phyloP scores from a whole-genome alignment of 2,888 invertebrate species.

The Miltochrista miniata region DNA sequence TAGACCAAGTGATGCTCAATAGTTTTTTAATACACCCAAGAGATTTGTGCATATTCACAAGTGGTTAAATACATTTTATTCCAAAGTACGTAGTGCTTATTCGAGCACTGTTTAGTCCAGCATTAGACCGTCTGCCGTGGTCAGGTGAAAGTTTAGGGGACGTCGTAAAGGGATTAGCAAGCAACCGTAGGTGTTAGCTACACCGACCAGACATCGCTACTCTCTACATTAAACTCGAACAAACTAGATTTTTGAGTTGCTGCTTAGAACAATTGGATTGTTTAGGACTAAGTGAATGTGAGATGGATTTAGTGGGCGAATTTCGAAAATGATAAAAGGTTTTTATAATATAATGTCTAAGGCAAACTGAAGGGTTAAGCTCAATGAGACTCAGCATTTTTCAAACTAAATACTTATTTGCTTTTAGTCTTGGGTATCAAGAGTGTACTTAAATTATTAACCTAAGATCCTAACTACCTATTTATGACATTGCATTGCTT shows the following conservation, averaged over 20 bases:
- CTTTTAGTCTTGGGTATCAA: too few species aligned
- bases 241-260: slow-evolving; percentile 39
- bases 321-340: neutral
- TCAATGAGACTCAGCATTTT: too few species aligned
- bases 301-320: neutral
- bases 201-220: slow-evolving; percentile 23
- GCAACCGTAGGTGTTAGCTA: slow-evolving; percentile 52
- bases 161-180: slow-evolving; percentile 56
- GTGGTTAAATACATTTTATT: too few species aligned
- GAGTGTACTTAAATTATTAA: too few species aligned
- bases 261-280: slow-evolving; percentile 12
- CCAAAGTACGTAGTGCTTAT: too few species aligned
- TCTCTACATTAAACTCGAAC: slow-evolving; percentile 35
- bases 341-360: neutral
- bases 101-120: slow-evolving; percentile 50
- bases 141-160: slow-evolving; percentile 67
- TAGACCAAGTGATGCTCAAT: too few species aligned
- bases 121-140: slow-evolving; percentile 60
- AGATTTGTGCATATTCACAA: too few species aligned
- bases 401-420: too few species aligned
- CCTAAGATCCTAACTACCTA: too few species aligned
- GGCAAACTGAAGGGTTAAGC: neutral
- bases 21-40: too few species aligned
- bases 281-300: neutral
- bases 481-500: too few species aligned